A percentile compares a stretch with the other conserved stretches of the same genome.
Evolutionary conservation across 2,113 vertebrate genomes (phyloP).

Genomic region (Sapayoa aenigma): DNA sequence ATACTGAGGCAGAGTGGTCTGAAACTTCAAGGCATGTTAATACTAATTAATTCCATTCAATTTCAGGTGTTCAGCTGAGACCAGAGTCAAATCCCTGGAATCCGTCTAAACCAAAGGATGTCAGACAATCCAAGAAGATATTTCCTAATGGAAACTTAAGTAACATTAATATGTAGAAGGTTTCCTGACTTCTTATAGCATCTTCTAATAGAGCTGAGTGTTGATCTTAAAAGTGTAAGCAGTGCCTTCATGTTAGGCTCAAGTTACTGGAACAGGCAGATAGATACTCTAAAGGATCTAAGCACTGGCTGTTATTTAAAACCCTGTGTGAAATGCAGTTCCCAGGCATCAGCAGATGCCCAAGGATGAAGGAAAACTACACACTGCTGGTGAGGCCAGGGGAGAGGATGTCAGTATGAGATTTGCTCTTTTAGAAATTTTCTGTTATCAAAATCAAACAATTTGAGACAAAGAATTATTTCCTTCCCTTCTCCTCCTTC

Average conservation of each 20-base stretch:
- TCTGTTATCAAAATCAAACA: not conserved
- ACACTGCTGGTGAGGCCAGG: not conserved
- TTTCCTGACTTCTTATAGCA: not conserved
- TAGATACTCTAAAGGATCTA: not conserved
- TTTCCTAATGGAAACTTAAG: not conserved
- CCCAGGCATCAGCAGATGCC: not conserved
- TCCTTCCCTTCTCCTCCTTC: not conserved
- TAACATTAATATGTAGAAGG: not conserved
- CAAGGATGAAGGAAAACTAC: not conserved
- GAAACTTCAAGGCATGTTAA: not conserved
- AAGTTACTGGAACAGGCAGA: not conserved
- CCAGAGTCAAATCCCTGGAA: not conserved
- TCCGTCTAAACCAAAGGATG: not conserved
- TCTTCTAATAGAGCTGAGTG: not conserved
- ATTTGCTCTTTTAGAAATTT: not conserved
- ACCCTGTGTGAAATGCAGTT: not conserved
- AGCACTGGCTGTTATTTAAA: not conserved
- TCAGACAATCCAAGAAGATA: not conserved
- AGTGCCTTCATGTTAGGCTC: not conserved
- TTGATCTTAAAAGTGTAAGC: not conserved
- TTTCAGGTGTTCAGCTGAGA: not conserved
- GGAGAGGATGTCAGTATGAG: not conserved
- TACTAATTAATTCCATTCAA: not conserved
- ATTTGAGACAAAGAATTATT: not conserved
- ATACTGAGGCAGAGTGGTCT: not conserved